These are phyloP conservation scores for Austrofundulus limnaeus DNA, from an alignment of 2,113 vertebrate genomes.

Conservation along the genomic window DNA sequence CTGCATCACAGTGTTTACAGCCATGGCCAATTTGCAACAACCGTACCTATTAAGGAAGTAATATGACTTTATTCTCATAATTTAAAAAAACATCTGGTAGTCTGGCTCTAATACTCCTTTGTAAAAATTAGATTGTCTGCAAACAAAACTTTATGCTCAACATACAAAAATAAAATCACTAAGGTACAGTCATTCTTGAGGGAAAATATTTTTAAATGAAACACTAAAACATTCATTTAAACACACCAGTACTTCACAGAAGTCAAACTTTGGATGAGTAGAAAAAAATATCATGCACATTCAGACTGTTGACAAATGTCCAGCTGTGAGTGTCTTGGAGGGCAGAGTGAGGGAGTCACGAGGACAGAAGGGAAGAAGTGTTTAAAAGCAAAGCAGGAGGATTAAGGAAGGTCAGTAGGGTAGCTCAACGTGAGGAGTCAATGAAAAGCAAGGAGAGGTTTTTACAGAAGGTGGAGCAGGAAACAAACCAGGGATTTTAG, in stretches of 20 bases:
- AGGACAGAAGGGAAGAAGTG: conserved; percentile 41
- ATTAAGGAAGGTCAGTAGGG: conserved; percentile 60
- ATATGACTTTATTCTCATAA: too few species aligned
- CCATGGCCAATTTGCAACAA: too few species aligned
- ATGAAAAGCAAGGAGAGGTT: conserved; percentile 48
- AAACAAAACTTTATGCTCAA: conserved; percentile 26
- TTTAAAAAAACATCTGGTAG: too few species aligned
- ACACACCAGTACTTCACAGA: conserved; percentile 75
- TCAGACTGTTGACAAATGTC: conserved; percentile 57
- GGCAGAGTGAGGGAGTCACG: conserved; percentile 38
- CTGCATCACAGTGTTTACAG: too few species aligned
- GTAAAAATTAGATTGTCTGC: conserved; percentile 7
- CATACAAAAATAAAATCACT: conserved; percentile 2
- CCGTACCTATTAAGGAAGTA: too few species aligned
- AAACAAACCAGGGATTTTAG: conserved; percentile 68
- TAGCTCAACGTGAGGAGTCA: conserved; percentile 51
- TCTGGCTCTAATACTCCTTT: too few species aligned
- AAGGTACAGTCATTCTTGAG: conserved; percentile 20
- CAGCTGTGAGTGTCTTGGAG: conserved; percentile 56
- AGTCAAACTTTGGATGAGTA: conserved; percentile 64
- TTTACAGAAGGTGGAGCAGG: conserved; percentile 66
- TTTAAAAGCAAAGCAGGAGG: conserved; percentile 48
- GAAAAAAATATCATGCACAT: conserved; percentile 59
- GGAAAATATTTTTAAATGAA: conserved; percentile 11
- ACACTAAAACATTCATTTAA: conserved; percentile 42